These are phyloP conservation scores for Heteropelma amictum DNA, from an alignment of 2,888 invertebrate genomes.

Conservation along the genomic window DNA sequence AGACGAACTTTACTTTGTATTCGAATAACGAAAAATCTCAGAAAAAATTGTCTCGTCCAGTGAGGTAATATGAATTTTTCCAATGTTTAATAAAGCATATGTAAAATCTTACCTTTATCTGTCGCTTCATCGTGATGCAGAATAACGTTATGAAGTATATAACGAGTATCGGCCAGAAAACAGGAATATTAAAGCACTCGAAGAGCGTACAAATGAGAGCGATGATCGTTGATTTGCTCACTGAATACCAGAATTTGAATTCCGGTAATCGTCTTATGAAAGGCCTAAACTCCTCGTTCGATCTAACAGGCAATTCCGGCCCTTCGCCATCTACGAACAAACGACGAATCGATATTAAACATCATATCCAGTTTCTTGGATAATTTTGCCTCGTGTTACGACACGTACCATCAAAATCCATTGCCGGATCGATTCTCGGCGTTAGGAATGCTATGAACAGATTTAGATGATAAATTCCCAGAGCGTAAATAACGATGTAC, in stretches of 20 bases:
- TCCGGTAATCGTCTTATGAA: constrained; percentile 98
- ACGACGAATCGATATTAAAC: not conserved
- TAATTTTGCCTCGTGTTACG: too few relatives aligned
- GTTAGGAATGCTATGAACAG: constrained; percentile 99
- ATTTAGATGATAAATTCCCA: constrained; percentile 99
- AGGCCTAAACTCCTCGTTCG: constrained; percentile 98
- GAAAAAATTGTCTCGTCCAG: too few relatives aligned
- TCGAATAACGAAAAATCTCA: too few relatives aligned
- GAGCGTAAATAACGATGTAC: constrained; percentile 99
- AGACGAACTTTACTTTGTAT: not conserved
- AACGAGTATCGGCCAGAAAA: constrained; percentile 99
- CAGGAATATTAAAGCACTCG: constrained; percentile 98
- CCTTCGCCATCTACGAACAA: constrained; percentile 84
- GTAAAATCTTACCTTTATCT: constrained; percentile 96
- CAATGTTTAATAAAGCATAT: too few relatives aligned
- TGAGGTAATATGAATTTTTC: too few relatives aligned
- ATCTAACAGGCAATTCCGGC: constrained; percentile 95
- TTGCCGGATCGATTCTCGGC: constrained; percentile 99
- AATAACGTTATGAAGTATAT: constrained; percentile 99
- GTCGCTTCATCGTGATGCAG: constrained; percentile 99
- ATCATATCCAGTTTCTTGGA: too few relatives aligned
- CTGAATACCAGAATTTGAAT: constrained; percentile 99
- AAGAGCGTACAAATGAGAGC: constrained; percentile 96
- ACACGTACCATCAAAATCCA: constrained; percentile 93
- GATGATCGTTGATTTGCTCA: constrained; percentile 94